These are phyloP conservation scores for Falco novaeseelandiae DNA, from an alignment of 2,797 vertebrate genomes.

Conservation along the genomic window DNA sequence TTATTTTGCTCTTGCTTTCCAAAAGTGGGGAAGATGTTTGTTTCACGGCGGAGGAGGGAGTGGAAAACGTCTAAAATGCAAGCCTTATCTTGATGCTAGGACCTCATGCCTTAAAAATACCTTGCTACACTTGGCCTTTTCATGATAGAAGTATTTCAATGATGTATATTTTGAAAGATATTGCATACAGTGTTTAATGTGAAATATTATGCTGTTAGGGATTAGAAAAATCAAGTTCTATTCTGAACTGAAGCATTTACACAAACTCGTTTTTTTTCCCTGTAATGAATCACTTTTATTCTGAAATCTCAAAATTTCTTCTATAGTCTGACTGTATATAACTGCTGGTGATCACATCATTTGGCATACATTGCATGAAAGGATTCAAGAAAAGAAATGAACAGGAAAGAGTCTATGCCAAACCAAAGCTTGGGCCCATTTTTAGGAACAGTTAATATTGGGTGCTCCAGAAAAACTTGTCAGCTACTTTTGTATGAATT, in stretches of 20 bases:
- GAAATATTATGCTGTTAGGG: background rate
- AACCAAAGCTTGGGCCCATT: background rate
- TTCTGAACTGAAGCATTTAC: background rate
- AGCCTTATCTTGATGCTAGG: background rate
- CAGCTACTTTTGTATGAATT: background rate
- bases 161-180: background rate
- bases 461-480: background rate
- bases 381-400: background rate
- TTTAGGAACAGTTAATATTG: background rate
- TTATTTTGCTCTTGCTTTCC: slow-evolving; percentile 39
- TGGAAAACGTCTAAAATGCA: slow-evolving; percentile 6
- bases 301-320: background rate
- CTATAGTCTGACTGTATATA: background rate
- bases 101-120: background rate
- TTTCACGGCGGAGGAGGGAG: slow-evolving; percentile 8
- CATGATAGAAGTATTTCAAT: background rate
- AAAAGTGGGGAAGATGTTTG: slow-evolving; percentile 27
- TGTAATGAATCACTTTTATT: background rate
- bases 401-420: background rate
- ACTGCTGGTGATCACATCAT: background rate
- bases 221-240: background rate
- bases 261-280: background rate
- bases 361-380: background rate
- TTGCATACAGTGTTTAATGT: background rate
- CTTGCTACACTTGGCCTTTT: background rate